Percentiles rank a stretch among this genome's conserved stretches.
Conservation (phyloP, 2,888 invertebrate species). For the Rhogogaster chlorosoma region DNA sequence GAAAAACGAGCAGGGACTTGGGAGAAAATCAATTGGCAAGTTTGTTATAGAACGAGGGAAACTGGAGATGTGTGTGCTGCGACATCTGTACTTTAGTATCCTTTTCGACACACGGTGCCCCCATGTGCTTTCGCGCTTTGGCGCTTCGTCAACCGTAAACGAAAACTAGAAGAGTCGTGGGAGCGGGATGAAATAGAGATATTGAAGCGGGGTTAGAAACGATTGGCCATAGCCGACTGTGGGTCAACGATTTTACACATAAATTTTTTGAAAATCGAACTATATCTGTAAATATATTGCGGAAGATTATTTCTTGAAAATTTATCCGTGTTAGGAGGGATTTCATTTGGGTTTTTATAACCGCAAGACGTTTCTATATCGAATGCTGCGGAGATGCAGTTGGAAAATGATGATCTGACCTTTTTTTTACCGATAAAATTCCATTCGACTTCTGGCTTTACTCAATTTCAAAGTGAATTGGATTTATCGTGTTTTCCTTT, state of each 20-base stretch:
- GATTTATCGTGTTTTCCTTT: constrained; percentile 45
- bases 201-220: constrained; percentile 3
- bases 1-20: neutral
- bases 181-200: constrained; percentile 25
- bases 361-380: neutral
- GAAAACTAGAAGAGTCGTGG: constrained; percentile 9
- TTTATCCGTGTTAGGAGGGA: neutral
- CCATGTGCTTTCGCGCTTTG: constrained; percentile 11
- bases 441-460: constrained; percentile 21
- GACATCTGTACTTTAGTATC: constrained; percentile 33
- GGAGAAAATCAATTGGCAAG: neutral
- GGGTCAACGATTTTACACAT: constrained; percentile 1
- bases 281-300: neutral
- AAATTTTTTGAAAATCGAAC: neutral
- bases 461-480: constrained; percentile 46
- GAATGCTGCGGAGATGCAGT: neutral
- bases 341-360: neutral
- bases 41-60: neutral
- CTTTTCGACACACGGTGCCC: neutral
- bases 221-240: neutral
- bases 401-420: neutral
- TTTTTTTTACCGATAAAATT: neutral
- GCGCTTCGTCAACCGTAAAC: constrained; percentile 37
- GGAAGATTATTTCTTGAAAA: neutral
- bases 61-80: neutral